phyloP scores from a whole-genome alignment of 2,797 vertebrate genomes.

The Graptemys geographica region DNA sequence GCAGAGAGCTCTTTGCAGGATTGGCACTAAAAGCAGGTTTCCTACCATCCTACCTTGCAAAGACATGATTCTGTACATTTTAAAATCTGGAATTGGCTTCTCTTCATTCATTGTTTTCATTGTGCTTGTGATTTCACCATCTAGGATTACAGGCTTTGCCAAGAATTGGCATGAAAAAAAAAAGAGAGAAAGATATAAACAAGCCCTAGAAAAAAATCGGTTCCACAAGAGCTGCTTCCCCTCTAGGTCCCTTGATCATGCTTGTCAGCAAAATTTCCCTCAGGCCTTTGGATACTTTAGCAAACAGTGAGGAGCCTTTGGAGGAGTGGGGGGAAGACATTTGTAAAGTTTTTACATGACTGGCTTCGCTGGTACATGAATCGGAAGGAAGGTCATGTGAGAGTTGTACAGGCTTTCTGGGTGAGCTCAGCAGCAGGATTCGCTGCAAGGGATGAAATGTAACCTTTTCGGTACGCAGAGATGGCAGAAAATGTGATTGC shows the following conservation, averaged over 20 bases:
- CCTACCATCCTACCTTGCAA: accelerated
- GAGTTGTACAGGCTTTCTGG: not conserved
- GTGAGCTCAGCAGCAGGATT: not conserved
- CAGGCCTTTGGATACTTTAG: conserved; percentile 14
- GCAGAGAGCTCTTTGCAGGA: not conserved
- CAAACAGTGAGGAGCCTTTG: not conserved
- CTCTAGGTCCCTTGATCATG: not conserved
- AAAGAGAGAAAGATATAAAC: not conserved
- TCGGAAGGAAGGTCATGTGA: not conserved
- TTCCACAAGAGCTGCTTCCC: not conserved
- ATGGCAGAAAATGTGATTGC: not conserved
- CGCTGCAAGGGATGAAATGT: not conserved
- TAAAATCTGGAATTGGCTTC: not conserved
- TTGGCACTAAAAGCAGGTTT: not conserved
- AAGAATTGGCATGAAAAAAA: not conserved
- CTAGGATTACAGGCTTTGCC: not conserved
- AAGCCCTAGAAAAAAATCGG: not conserved
- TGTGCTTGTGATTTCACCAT: accelerated
- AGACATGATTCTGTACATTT: not conserved
- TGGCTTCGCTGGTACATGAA: not conserved
- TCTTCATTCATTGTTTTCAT: not conserved
- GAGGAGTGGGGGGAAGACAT: not conserved
- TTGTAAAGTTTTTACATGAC: not conserved
- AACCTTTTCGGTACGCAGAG: not conserved
- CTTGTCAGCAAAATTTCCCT: not conserved